Percentiles rank a stretch among this genome's conserved stretches.
Evolutionary conservation across 2,113 vertebrate species (phyloP).

Genomic region (Ciconia maguari): DNA sequence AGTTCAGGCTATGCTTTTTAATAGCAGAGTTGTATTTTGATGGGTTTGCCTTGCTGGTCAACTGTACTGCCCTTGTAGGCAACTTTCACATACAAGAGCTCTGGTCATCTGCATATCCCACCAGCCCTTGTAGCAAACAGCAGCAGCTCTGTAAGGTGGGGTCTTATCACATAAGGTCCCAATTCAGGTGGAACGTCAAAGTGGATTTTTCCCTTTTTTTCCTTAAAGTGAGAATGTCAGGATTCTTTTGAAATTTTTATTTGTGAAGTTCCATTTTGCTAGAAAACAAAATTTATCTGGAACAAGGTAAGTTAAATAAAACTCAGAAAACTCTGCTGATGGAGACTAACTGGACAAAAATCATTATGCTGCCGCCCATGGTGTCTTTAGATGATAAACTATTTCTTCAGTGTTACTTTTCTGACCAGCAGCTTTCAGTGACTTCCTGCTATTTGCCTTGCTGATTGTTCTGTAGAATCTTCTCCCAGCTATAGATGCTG

Average conservation of each 20-base stretch:
- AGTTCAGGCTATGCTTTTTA: neutral
- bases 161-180: neutral
- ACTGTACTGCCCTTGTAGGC: neutral
- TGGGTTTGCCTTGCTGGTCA: neutral
- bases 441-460: neutral
- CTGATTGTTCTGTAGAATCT: neutral
- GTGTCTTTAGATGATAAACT: neutral
- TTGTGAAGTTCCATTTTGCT: neutral
- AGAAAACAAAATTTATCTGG: neutral
- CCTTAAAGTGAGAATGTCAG: neutral
- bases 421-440: neutral
- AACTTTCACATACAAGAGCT: neutral
- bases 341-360: neutral
- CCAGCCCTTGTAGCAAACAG: neutral
- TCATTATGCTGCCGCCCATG: neutral
- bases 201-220: neutral
- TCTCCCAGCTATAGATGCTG: neutral
- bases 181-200: neutral
- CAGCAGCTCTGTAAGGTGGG: neutral
- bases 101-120: neutral
- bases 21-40: neutral
- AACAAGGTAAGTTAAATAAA: neutral
- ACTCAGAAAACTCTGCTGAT: neutral
- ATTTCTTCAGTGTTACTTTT: neutral
- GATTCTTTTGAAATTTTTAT: neutral